These are phyloP conservation scores for Temnopleurus reevesii DNA, from an alignment of 53 echinoderm and acorn worm genomes.

Conservation along the genomic window DNA sequence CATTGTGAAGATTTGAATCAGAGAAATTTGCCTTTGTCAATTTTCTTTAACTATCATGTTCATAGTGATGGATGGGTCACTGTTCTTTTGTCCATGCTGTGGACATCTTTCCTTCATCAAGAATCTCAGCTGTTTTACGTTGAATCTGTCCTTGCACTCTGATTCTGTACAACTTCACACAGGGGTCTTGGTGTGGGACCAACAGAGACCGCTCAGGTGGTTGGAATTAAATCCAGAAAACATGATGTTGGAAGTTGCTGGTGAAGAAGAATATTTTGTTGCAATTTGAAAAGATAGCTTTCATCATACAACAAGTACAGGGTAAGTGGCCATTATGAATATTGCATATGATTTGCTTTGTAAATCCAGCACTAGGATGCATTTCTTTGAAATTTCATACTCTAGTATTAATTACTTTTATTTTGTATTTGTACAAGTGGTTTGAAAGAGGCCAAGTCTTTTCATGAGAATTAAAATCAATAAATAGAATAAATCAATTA, in stretches of 20 bases:
- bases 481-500: no score
- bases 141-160: conserved; percentile 1
- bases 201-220: conserved; percentile 21
- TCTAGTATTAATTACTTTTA: no score
- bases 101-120: conserved; percentile 23
- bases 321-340: no score
- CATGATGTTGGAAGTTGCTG: not conserved
- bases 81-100: conserved; percentile 23
- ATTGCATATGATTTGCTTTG: no score
- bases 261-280: not conserved
- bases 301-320: no score
- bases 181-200: not conserved
- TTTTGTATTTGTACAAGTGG: no score
- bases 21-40: not conserved
- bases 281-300: no score
- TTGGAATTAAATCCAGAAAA: conserved; percentile 1
- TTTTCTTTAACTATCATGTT: not conserved
- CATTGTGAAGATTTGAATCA: no score
- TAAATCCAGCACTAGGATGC: no score
- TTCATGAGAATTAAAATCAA: no score
- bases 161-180: conserved; percentile 16
- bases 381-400: no score
- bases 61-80: not conserved
- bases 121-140: conserved; percentile 25
- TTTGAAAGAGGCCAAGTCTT: no score